Base-by-base conservation (phyloP, 2,797 vertebrate genomes). In the Picus viridis region DNA sequence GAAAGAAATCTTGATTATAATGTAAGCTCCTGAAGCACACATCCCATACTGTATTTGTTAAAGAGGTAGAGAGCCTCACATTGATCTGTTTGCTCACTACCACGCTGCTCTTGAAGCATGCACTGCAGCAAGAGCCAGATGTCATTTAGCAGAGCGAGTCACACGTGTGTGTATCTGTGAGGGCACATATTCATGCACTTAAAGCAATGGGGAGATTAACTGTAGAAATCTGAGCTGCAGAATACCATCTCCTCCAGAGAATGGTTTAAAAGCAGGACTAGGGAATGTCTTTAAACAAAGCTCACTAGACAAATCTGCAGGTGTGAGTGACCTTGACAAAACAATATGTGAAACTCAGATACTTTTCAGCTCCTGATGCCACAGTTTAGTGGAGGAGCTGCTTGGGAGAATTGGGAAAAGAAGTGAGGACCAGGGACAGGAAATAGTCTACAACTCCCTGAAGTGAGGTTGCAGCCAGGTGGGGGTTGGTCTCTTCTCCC, bases 1-100 rank as follows among this genome's bases (percentile, higher is more conserved):
- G 54, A 91, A 90, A 87, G 19, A 47, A 82, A 92, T 87, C 36
- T 83, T 84, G 4, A 67, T 92, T 78, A 68, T 85, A 69, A 32
- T n/a, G 41, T 29, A 54, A 91, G 23, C 14, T 27, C 75, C 75
- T 72, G 77, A 84, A 72, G n/a, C 20, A 54, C 29, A 64, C 16
- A 30, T 80, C n/a, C 51, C 62, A 10, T 19, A 18, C 20, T 26
- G 4, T 57, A 62, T 77, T 89, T 71, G 5, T 77, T 74, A 61
- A 71, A 86, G 51, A 70, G 8, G 43, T 84, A 85, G 47, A 86
- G 34, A 89, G 23, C 20, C 16, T 47, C 36, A 18, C 30, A 74
- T 32, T 53, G 77, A 74, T 62, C 11, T 70, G 6, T 73, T 81
- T 91, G 10, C 19, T 79, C 30, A 14, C 11, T 61, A 63, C 19